Conservation (phyloP, 2,888 invertebrate genomes). For the Schizaphis graminum region DNA sequence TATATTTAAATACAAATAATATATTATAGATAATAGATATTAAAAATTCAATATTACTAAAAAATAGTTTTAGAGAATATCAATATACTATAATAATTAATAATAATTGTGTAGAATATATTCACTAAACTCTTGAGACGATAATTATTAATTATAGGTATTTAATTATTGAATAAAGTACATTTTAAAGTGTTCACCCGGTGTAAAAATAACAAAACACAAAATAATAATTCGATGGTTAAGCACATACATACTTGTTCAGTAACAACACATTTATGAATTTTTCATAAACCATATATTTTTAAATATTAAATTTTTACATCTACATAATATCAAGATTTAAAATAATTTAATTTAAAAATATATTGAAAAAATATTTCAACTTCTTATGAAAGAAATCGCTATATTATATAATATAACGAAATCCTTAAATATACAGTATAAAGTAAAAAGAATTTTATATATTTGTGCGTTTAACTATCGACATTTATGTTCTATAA, state of each 20-base stretch:
- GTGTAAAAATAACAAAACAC: background rate
- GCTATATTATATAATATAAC: background rate
- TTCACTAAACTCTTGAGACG: background rate
- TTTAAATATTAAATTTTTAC: background rate
- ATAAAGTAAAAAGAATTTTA: background rate
- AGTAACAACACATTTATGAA: background rate
- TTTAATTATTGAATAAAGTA: background rate
- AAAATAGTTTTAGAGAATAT: background rate
- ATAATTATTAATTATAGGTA: background rate
- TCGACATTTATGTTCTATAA: background rate
- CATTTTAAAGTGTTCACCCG: background rate
- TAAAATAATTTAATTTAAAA: background rate
- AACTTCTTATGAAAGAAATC: background rate
- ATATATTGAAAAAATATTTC: background rate
- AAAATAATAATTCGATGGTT: background rate
- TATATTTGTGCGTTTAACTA: background rate
- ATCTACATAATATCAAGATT: background rate
- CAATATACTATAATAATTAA: background rate
- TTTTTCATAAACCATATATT: background rate
- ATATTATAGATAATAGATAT: background rate
- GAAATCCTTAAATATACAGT: background rate
- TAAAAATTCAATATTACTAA: background rate
- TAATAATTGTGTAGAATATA: background rate
- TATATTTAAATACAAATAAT: background rate
- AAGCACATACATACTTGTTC: background rate